Percentiles rank a stretch among this genome's conserved stretches.
phyloP scores from a whole-genome alignment of 2,113 vertebrate genomes.

The Propithecus coquereli region DNA sequence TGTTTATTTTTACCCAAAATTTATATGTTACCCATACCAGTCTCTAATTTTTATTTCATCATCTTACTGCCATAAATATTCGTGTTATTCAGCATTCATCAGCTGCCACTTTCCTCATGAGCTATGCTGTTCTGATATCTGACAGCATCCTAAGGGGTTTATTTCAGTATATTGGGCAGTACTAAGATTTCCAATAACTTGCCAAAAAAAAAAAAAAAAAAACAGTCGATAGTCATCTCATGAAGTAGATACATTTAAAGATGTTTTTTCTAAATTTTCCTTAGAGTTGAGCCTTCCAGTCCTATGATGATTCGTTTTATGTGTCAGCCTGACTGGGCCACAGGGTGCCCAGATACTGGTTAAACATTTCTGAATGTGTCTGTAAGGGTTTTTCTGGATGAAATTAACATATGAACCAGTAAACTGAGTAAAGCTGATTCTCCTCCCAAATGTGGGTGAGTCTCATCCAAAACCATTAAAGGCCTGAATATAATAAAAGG shows the following conservation, averaged over 20 bases:
- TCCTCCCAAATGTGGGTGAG: not conserved
- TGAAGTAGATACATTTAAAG: not conserved
- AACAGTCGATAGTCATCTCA: not conserved
- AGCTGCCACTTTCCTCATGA: not conserved
- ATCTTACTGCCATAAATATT: not conserved
- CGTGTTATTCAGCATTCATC: not conserved
- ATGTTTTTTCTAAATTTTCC: not conserved
- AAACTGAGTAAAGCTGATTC: not conserved
- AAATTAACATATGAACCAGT: not conserved
- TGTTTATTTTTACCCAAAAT: not conserved
- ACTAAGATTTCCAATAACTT: not conserved
- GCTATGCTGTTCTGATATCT: not conserved
- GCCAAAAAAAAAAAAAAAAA: too few species aligned
- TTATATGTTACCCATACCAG: not conserved
- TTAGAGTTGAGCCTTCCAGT: not conserved
- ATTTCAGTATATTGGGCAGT: not conserved
- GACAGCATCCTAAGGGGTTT: not conserved
- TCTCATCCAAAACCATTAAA: not conserved
- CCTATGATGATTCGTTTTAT: not conserved
- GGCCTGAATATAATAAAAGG: not conserved
- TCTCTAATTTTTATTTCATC: slow-evolving; percentile 1
- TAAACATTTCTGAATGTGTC: not conserved
- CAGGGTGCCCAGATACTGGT: not conserved
- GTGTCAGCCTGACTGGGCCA: not conserved
- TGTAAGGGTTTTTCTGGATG: not conserved